Evolutionary conservation across 2,797 vertebrate species (phyloP), one percentile per base, ranked within the genome.

Genomic region (Eurystomus glaucurus): DNA sequence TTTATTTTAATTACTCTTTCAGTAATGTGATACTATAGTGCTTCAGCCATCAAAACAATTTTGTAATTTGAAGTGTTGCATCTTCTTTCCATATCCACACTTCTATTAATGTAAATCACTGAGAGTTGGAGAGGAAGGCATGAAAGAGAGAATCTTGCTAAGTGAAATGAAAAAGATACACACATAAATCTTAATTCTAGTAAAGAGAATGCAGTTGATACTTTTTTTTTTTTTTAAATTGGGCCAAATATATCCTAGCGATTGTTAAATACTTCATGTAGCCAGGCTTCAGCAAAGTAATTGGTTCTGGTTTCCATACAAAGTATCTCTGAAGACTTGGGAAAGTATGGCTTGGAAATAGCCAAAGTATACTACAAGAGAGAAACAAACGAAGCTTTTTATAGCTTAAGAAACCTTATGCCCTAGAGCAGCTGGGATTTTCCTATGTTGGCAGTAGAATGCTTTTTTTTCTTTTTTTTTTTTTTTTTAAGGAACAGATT

Each of bases 391-490:
- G 39, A 11, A 61, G 61, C 68, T 85, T 85, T 92, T 74, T 88
- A 43, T 91, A 79, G 45, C 57, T 74, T 54, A 91, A 79, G 39
- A 69, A 90, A 85, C 48, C 14, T 69, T 69, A 48, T 19, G 61
- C 51, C 37, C 52, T 64, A 61, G 52, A 75, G 46, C 84, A 97
- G 60, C 95, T 96, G 71, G 83, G 62, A 77, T 92, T 94, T 95
- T 90, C 28, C 50, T 88, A n/a, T 33, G 57, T 70, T 62, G 37
- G n/a, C 65, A 76, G 26, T 26, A 75, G 65, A 88, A 66, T 51
- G 70, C 8, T 6, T 33, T 57, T 14, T 37, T 25, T 28, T 28
- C 9, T 35, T 50, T 83, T 62, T 54, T 70, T 74, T 55, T 35
- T 60, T 69, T 74, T n/a, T 62, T 46, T 39, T 33, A 64, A 68